Base-by-base conservation (phyloP, 2,888 invertebrate genomes). In the Sphaerophoria rueppellii region DNA sequence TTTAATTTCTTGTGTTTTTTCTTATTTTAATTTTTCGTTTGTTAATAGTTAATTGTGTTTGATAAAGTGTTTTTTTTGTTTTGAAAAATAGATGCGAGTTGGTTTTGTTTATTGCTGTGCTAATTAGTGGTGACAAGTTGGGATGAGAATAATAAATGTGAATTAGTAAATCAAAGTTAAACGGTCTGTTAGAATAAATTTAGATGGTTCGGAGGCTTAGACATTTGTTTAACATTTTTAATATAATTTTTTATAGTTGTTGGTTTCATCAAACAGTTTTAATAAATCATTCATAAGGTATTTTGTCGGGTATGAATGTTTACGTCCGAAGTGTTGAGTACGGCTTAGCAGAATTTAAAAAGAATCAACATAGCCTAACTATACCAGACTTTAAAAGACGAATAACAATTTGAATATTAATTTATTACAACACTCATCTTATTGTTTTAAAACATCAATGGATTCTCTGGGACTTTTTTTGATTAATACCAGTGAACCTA, bases 41-140 rank as follows among this genome's bases (percentile, higher is more conserved):
- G 16, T 48, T 24, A 11, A 14, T 76, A 60, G 16, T 48, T 24
- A 11, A 14, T 14, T 14, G 60, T 58, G 63, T 71, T 65, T 37
- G 16, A 67, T 16, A 52, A 35, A 34, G 65, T 52, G 52, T 67
- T 63, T 50, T 48, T 40, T 48, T 67, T 63, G 34, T 48, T 40
- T 48, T 35, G 35, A n/a, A 14, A 60, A 61, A 32, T 46, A 60
- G 4, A 48, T 5, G 4, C 1, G 24, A 12, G 24, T 46, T 12
- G 24, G 24, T 43, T 46, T 14, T 3, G 43, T 6, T 11, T 43
- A 58, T 58, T 58, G 58, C 40, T 4, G 16, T 60, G 9, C 52
- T 40, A 60, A 60, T 60, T 60, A 24, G 43, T 60, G 60, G 60
- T 43, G 60, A 60, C 60, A 60, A 43, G 24, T 60, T 60, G 40